Base-by-base conservation (phyloP, 2,113 vertebrate genomes). In the Alexandromys fortis region DNA sequence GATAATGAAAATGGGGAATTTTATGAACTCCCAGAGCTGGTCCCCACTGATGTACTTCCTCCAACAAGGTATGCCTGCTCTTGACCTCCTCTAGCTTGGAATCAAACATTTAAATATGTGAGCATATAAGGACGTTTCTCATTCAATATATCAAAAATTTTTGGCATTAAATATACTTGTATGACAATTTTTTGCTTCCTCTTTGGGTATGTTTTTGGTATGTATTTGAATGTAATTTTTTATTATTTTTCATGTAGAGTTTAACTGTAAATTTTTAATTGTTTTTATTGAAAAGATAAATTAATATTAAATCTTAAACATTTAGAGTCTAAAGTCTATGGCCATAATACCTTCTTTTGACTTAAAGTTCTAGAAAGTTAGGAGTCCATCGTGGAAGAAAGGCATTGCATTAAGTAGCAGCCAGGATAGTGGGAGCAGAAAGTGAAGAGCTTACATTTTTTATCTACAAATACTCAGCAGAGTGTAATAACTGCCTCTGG, bases 251-350 rank as follows among this genome's bases (percentile, higher is more conserved):
- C 78, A 10, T 70, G 5, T 65, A 86, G 21, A 11, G 72, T 94
- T 2, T 12, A 77, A 47, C 11, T 5, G 19, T 77, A 89, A 35
- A 45, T 91, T 17, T 73, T 5, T 47, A 5, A 38, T 24, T 67
- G 7, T 17, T 28, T 92, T 90, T 86, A 2, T 45, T 76, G 52
- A 92, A 65, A 63, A 65, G 7, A 6, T 1, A 90, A 87, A 35
- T 21, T 52, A 16, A 63, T 12, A 2, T 89, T 70, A 79, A 79
- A 2, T 70, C 1, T 61, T 45, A 33, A 4, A 9, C 17, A 61
- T 12, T n/a, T 49, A 1, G 1, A 35, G 3, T 12, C 3, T 0
- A 22, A 9, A 4, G 7, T n/a, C 68, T 72, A 35, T 70, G 16
- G 6, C 17, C 68, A 19, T 70, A 30, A 10, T 26, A 68, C 65